phyloP scores from a whole-genome alignment of 2,113 vertebrate genomes.

The Eurystomus gularis region DNA sequence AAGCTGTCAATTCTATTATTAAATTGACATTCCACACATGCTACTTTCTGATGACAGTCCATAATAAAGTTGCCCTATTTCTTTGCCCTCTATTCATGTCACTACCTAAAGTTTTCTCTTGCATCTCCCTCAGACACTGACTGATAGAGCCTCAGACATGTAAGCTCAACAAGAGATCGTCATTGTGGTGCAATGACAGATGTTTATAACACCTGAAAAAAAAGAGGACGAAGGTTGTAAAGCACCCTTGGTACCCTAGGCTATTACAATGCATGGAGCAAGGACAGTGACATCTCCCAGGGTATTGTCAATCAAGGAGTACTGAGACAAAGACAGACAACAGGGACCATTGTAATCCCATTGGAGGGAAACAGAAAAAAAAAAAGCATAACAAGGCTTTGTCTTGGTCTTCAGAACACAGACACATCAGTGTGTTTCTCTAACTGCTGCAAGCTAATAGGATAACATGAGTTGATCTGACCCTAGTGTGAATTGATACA shows the following conservation, averaged over 20 bases:
- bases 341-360: constrained; percentile 75
- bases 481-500: constrained; percentile 67
- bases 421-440: constrained; percentile 64
- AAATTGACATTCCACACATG: constrained; percentile 91
- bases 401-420: constrained; percentile 65
- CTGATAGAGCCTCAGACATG: constrained; percentile 59
- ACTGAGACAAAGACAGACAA: constrained; percentile 65
- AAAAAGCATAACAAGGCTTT: constrained; percentile 75
- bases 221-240: not conserved
- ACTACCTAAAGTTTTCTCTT: constrained; percentile 65
- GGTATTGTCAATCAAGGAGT: constrained; percentile 85
- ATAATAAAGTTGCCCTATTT: constrained; percentile 76
- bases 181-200: constrained; percentile 69
- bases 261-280: constrained; percentile 67
- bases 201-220: constrained; percentile 68
- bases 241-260: constrained; percentile 30
- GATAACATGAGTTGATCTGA: constrained; percentile 65
- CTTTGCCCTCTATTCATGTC: constrained; percentile 57
- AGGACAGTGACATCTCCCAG: constrained; percentile 82
- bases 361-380: constrained; percentile 18
- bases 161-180: constrained; percentile 61
- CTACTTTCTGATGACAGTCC: constrained; percentile 75
- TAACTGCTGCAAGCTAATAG: constrained; percentile 70
- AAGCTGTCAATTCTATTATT: constrained; percentile 91
- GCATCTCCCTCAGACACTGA: constrained; percentile 59